Percentiles rank a stretch among this genome's conserved stretches.
Evolutionary conservation across 2,113 vertebrate species (phyloP).

Genomic region (Nannobrachium achirus): DNA sequence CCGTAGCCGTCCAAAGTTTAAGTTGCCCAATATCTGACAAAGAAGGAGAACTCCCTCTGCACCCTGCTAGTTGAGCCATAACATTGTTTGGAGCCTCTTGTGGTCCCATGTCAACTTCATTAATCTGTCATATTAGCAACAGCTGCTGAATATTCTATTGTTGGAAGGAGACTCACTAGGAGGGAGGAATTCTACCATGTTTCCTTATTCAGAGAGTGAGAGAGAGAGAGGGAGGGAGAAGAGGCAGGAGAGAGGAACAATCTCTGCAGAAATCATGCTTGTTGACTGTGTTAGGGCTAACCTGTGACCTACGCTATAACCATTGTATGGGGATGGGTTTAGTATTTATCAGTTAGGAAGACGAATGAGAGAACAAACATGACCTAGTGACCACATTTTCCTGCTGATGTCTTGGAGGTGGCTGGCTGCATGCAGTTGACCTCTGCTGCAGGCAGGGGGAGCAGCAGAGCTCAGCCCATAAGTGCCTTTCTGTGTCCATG

Average conservation of each 20-base stretch:
- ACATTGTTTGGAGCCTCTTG: conserved; percentile 46
- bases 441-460: not conserved
- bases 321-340: too few relatives aligned
- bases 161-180: conserved; percentile 12
- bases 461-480: conserved; percentile 26
- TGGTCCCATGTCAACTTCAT: conserved; percentile 54
- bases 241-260: too few relatives aligned
- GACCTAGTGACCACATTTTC: too few relatives aligned
- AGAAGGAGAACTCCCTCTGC: conserved; percentile 38
- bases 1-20: too few relatives aligned
- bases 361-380: too few relatives aligned
- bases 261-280: too few relatives aligned
- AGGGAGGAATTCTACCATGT: not conserved
- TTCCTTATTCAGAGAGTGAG: not conserved
- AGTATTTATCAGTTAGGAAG: too few relatives aligned
- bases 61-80: conserved; percentile 45
- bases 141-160: conserved; percentile 17
- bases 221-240: too few relatives aligned
- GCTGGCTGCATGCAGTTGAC: conserved; percentile 24
- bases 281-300: too few relatives aligned
- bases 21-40: conserved; percentile 54
- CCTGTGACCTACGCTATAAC: too few relatives aligned
- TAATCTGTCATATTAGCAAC: conserved; percentile 65
- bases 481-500: conserved; percentile 57
- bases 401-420: too few relatives aligned